Evolutionary conservation across 2,888 invertebrate genomes (phyloP).

Genomic region (Chironomus riparius): DNA sequence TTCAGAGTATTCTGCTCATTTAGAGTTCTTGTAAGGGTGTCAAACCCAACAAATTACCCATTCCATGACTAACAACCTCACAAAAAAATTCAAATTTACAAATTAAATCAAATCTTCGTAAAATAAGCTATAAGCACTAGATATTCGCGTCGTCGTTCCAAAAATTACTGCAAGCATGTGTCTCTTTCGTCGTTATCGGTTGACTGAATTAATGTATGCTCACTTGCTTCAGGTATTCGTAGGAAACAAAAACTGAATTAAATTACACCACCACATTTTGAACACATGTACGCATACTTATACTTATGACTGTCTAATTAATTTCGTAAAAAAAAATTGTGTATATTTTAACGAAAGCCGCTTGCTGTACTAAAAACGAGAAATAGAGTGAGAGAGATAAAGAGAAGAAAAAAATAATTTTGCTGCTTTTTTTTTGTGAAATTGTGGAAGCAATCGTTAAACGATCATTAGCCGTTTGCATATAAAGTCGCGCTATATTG

Average conservation of each 20-base stretch:
- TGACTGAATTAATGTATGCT: slow-evolving; percentile 14
- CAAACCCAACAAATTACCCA: too few relatives aligned
- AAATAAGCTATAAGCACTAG: too few relatives aligned
- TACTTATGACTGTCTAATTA: slow-evolving; percentile 4
- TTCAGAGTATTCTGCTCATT: too few relatives aligned
- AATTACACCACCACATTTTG: neutral
- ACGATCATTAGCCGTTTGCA: slow-evolving; percentile 18
- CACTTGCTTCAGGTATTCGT: slow-evolving; percentile 9
- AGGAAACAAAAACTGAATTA: neutral
- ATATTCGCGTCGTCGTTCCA: too few relatives aligned
- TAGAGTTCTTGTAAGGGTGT: too few relatives aligned
- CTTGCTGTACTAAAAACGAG: neutral
- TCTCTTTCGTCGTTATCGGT: slow-evolving; percentile 11
- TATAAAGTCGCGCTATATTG: slow-evolving; percentile 15
- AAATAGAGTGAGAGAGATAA: neutral
- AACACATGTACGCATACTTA: neutral
- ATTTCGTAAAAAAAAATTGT: slow-evolving; percentile 5
- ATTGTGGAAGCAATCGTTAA: slow-evolving; percentile 11
- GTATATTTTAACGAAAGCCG: neutral
- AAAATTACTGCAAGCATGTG: too few relatives aligned
- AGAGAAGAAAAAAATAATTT: neutral
- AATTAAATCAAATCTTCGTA: too few relatives aligned
- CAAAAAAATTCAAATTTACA: too few relatives aligned
- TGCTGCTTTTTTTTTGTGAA: neutral
- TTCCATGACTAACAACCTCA: too few relatives aligned